phyloP scores from a whole-genome alignment of 2,113 vertebrate genomes.

The Macrotus californicus region DNA sequence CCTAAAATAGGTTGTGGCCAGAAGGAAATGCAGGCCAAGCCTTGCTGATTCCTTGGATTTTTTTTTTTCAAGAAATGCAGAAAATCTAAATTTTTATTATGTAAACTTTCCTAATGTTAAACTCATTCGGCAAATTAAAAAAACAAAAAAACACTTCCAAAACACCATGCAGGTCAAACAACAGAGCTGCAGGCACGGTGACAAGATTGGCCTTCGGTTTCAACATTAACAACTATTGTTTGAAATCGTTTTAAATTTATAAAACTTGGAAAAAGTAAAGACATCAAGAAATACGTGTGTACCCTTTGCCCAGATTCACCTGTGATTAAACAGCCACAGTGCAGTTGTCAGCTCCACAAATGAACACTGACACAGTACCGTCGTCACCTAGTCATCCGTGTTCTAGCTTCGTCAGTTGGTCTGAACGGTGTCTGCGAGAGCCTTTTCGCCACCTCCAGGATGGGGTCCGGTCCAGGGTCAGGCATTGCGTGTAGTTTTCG shows the following conservation, averaged over 20 bases:
- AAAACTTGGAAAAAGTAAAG: background rate
- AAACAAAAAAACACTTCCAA: background rate
- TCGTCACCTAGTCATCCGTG: background rate
- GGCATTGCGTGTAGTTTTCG: background rate
- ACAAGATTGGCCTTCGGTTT: background rate
- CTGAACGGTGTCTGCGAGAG: background rate
- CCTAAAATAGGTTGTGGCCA: background rate
- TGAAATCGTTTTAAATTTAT: background rate
- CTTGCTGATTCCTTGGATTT: background rate
- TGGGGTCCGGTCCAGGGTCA: background rate
- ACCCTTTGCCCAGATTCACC: background rate
- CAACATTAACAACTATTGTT: background rate
- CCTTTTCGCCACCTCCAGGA: background rate
- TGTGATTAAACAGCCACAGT: background rate
- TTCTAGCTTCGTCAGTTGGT: background rate
- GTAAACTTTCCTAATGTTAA: background rate
- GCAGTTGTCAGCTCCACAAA: background rate
- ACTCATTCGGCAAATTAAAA: background rate
- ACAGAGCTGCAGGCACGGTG: background rate
- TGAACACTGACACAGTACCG: background rate
- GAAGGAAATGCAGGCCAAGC: background rate
- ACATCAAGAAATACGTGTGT: background rate
- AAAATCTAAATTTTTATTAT: background rate
- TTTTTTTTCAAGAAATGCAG: background rate
- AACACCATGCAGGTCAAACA: background rate